Percentiles rank a stretch among this genome's conserved stretches.
Conservation (phyloP, 1,140 invertebrate genomes). For the Alviniconcha marisindica region DNA sequence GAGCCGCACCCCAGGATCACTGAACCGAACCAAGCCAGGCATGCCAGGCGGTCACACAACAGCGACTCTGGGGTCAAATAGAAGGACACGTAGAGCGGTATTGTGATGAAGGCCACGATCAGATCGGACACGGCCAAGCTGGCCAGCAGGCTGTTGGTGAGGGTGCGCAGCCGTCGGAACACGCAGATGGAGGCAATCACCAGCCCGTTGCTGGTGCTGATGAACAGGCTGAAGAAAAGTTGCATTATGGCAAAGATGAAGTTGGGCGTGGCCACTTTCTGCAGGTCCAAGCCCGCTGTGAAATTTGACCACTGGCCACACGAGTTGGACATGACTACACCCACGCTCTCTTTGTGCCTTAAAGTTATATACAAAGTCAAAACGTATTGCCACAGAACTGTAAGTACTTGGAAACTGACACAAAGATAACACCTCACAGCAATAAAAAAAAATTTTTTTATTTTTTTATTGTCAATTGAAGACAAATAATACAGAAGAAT, state of each 20-base stretch:
- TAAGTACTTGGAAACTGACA: no score
- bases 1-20: slow-evolving; percentile 49
- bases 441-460: no score
- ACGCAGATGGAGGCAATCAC: slow-evolving; percentile 74
- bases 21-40: slow-evolving; percentile 48
- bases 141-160: slow-evolving; percentile 49
- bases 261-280: neutral
- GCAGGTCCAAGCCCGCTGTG: no score
- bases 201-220: slow-evolving; percentile 72
- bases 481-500: no score
- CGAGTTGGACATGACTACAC: no score
- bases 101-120: slow-evolving; percentile 40
- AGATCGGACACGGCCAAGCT: slow-evolving; percentile 51
- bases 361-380: no score
- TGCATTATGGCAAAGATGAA: slow-evolving; percentile 19
- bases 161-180: slow-evolving; percentile 57
- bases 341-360: no score
- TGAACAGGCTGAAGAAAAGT: slow-evolving; percentile 30
- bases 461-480: no score
- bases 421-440: no score
- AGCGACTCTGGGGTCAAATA: slow-evolving; percentile 38
- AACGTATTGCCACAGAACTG: no score
- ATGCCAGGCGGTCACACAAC: slow-evolving; percentile 38
- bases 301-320: no score
- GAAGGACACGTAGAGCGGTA: slow-evolving; percentile 51